Conservation (phyloP, 2,113 vertebrate genomes). For the Thamnaconus septentrionalis region DNA sequence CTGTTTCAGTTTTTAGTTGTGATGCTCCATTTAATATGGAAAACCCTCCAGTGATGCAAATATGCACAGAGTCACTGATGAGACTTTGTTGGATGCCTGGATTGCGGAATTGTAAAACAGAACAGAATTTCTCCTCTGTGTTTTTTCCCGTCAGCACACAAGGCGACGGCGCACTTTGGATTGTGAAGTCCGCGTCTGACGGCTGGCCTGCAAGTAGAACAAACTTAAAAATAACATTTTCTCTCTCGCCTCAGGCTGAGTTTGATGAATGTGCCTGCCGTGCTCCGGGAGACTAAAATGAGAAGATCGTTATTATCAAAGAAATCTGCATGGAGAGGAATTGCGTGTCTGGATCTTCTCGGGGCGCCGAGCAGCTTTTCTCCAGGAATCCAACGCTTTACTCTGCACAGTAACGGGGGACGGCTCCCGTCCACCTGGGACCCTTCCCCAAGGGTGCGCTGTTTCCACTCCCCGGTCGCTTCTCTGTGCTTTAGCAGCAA, state of each 20-base stretch:
- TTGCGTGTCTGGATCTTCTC: conserved; percentile 9
- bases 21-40: too few relatives aligned
- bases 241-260: conserved; percentile 1
- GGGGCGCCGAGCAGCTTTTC: background rate
- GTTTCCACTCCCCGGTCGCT: conserved; percentile 60
- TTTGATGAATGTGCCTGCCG: conserved; percentile 4
- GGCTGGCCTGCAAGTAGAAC: conserved; percentile 11
- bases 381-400: conserved; percentile 4
- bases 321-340: background rate
- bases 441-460: conserved; percentile 62
- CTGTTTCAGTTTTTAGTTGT: too few relatives aligned
- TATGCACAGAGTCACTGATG: too few relatives aligned
- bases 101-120: conserved; percentile 9
- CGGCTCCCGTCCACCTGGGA: conserved; percentile 64
- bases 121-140: background rate
- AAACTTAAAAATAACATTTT: conserved; percentile 23
- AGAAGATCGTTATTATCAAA: background rate
- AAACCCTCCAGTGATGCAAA: too few relatives aligned
- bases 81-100: too few relatives aligned
- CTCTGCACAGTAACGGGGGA: conserved; percentile 53
- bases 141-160: too few relatives aligned
- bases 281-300: conserved; percentile 1
- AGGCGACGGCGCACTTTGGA: background rate
- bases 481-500: conserved; percentile 76
- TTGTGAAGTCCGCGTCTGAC: conserved; percentile 6